phyloP scores from a whole-genome alignment of 2,113 vertebrate genomes.

The human region GRCh38 chr17:71966501-71967000 shows the following conservation, averaged over 20 bases:
- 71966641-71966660: slow-evolving; percentile 84
- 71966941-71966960: neutral
- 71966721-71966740: slow-evolving; percentile 50
- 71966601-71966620: slow-evolving; percentile 84
- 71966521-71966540: slow-evolving; percentile 61
- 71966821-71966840: fast-evolving
- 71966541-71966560: slow-evolving; percentile 74
- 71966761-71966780: neutral
- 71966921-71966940: neutral
- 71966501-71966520: slow-evolving; percentile 82
- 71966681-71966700: slow-evolving; percentile 45
- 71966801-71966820: neutral
- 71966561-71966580: slow-evolving; percentile 81
- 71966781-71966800: neutral
- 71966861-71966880: neutral
- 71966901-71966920: neutral
- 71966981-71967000: neutral
- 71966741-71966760: neutral
- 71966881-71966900: neutral
- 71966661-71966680: slow-evolving; percentile 82
- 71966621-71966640: slow-evolving; percentile 85
- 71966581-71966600: slow-evolving; percentile 83
- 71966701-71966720: slow-evolving; percentile 39
- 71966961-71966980: neutral
- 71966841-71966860: neutral